These are phyloP conservation scores for Pasiphila rectangulata DNA, from an alignment of 2,888 invertebrate genomes.

Conservation along the genomic window DNA sequence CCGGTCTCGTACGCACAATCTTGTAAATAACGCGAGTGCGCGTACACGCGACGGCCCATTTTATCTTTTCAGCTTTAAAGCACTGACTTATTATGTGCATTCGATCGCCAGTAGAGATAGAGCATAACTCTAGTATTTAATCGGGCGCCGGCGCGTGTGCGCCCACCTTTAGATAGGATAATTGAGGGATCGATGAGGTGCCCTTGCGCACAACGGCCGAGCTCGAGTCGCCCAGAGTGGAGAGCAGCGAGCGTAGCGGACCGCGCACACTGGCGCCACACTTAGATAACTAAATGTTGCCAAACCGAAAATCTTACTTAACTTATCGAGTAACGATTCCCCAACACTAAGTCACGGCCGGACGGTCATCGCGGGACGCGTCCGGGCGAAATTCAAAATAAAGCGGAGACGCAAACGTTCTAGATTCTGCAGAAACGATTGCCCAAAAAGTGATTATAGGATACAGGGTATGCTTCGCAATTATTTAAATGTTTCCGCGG, in stretches of 20 bases:
- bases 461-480: slow-evolving; percentile 97
- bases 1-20: slow-evolving; percentile 39
- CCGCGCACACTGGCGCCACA: slow-evolving; percentile 35
- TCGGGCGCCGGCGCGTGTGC: slow-evolving; percentile 28
- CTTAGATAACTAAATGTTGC: slow-evolving; percentile 74
- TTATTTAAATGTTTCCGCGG: slow-evolving; percentile 86
- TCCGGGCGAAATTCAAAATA: slow-evolving; percentile 60
- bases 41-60: slow-evolving; percentile 23
- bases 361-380: slow-evolving; percentile 36
- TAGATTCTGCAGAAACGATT: slow-evolving; percentile 76
- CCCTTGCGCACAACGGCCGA: slow-evolving; percentile 29
- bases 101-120: slow-evolving; percentile 27
- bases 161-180: slow-evolving; percentile 35
- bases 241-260: slow-evolving; percentile 26
- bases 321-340: slow-evolving; percentile 65
- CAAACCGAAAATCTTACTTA: slow-evolving; percentile 74
- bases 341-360: slow-evolving; percentile 59
- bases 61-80: slow-evolving; percentile 26
- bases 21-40: slow-evolving; percentile 28
- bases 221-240: slow-evolving; percentile 26
- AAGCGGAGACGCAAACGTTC: slow-evolving; percentile 72
- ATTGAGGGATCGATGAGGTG: slow-evolving; percentile 25
- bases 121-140: slow-evolving; percentile 25
- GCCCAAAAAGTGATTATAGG: slow-evolving; percentile 90
- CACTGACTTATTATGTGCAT: slow-evolving; percentile 26